A percentile compares a stretch with the other conserved stretches of the same genome.
Conservation (phyloP, 2,797 vertebrate genomes). For the Coregonus ussuriensis region DNA sequence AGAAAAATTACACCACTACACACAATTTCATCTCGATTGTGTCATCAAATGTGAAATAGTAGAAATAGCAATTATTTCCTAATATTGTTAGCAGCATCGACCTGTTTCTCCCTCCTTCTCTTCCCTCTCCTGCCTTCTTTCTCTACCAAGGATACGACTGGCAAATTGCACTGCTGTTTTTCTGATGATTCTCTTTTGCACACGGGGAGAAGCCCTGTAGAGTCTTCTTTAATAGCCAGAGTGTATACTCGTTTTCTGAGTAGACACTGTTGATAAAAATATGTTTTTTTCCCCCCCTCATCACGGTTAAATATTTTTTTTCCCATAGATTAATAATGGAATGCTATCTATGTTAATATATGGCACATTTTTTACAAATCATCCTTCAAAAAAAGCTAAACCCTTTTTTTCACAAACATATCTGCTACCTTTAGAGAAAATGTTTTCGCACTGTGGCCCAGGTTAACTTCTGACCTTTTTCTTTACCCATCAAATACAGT, state of each 20-base stretch:
- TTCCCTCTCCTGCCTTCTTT: neutral
- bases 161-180: slow-evolving; percentile 49
- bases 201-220: slow-evolving; percentile 21
- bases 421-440: no score
- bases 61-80: slow-evolving; percentile 24
- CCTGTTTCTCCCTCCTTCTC: slow-evolving; percentile 18
- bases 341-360: neutral
- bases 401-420: no score
- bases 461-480: no score
- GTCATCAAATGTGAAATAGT: slow-evolving; percentile 27
- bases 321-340: neutral
- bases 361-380: no score
- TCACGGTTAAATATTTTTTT: no score
- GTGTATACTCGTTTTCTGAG: slow-evolving; percentile 21
- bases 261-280: neutral
- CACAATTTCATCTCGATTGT: slow-evolving; percentile 27
- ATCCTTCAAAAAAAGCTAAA: no score
- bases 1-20: slow-evolving; percentile 15
- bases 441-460: no score
- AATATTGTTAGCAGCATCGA: slow-evolving; percentile 20
- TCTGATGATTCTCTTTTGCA: slow-evolving; percentile 36
- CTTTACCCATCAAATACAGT: no score
- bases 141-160: slow-evolving; percentile 28
- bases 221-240: slow-evolving; percentile 25
- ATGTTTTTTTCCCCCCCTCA: neutral